phyloP scores from a whole-genome alignment of 2,113 vertebrate species.

The Hystrix brachyura region DNA sequence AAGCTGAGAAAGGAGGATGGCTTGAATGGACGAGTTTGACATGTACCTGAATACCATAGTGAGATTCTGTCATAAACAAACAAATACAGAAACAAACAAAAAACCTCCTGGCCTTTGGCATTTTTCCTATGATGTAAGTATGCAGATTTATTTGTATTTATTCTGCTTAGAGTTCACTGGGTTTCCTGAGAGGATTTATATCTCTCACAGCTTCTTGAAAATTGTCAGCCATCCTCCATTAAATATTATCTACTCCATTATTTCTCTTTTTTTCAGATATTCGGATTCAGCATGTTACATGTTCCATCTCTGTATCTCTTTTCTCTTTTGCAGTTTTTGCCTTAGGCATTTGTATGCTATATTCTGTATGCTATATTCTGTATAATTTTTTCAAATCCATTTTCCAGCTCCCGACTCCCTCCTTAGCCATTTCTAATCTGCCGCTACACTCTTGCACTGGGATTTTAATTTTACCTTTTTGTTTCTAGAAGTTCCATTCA shows the following conservation, averaged over 20 bases:
- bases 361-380: not conserved
- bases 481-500: slow-evolving; percentile 17
- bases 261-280: not conserved
- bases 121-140: not conserved
- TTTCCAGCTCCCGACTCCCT: not conserved
- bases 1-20: not conserved
- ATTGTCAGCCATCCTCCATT: not conserved
- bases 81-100: not conserved
- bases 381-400: slow-evolving; percentile 1
- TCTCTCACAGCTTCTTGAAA: not conserved
- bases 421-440: slow-evolving; percentile 52
- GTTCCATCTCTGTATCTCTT: not conserved
- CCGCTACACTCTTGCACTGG: not conserved
- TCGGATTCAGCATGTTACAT: not conserved
- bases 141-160: not conserved
- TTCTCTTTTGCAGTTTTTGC: not conserved
- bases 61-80: not conserved
- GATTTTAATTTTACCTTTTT: slow-evolving; percentile 32
- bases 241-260: not conserved
- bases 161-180: not conserved
- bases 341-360: not conserved
- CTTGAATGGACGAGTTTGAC: not conserved
- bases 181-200: not conserved
- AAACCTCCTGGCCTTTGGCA: not conserved
- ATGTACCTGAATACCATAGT: not conserved